phyloP scores from a whole-genome alignment of 2,888 invertebrate genomes.

The Rhodophaea formosa region DNA sequence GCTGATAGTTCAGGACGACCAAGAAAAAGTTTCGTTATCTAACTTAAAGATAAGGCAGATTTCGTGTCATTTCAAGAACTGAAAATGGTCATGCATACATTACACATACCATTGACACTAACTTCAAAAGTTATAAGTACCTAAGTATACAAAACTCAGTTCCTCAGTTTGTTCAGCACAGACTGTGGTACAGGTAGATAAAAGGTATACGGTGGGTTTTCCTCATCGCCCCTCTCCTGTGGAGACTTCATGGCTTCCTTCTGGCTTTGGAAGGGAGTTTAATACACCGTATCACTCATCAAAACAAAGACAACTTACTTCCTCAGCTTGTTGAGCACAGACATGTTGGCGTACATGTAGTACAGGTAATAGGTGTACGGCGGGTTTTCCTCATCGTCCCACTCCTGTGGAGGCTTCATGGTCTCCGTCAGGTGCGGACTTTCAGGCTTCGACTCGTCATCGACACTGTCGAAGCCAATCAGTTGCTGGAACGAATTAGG shows the following conservation, averaged over 20 bases:
- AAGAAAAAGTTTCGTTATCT: too few species aligned
- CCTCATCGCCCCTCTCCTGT: conserved; percentile 91
- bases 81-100: too few species aligned
- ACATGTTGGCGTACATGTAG: conserved; percentile 98
- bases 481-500: conserved; percentile 82
- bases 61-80: too few species aligned
- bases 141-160: conserved; percentile 75
- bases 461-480: conserved; percentile 99
- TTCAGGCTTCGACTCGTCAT: conserved; percentile 99
- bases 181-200: conserved; percentile 98
- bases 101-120: too few species aligned
- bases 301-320: too few species aligned
- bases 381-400: conserved; percentile 96
- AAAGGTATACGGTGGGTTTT: conserved; percentile 99
- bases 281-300: too few species aligned
- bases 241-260: conserved; percentile 91
- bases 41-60: too few species aligned
- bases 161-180: conserved; percentile 96
- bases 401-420: conserved; percentile 89
- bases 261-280: too few species aligned
- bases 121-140: too few species aligned
- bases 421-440: conserved; percentile 93
- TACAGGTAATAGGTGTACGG: conserved; percentile 99
- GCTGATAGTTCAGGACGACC: too few species aligned
- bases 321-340: conserved; percentile 96